A percentile compares a stretch with the other conserved stretches of the same genome.
Evolutionary conservation across 2,797 vertebrate genomes (phyloP).

Genomic region (Sebastes steindachneri): DNA sequence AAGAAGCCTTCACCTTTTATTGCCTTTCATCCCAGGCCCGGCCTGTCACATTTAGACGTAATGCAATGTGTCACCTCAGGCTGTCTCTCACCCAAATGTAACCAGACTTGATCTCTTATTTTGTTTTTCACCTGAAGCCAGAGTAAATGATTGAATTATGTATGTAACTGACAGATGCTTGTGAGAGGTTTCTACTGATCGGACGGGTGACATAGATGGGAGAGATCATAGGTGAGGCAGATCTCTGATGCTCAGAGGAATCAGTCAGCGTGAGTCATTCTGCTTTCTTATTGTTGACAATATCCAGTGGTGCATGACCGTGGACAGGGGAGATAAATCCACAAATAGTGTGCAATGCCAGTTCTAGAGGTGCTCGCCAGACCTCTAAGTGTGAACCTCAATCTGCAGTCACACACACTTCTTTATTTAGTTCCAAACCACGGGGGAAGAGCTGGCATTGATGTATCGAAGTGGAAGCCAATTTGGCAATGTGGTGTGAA

Average conservation of each 20-base stretch:
- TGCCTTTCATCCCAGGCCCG: constrained; percentile 42
- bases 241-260: constrained; percentile 17
- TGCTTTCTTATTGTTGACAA: constrained; percentile 23
- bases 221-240: constrained; percentile 15
- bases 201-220: constrained; percentile 31
- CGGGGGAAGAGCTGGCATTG: background rate
- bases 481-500: background rate
- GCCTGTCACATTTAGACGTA: constrained; percentile 59
- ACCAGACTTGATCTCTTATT: constrained; percentile 42
- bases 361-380: background rate
- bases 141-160: constrained; percentile 26
- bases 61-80: constrained; percentile 50
- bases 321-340: constrained; percentile 25
- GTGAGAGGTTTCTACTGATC: constrained; percentile 28
- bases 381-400: constrained; percentile 11
- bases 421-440: background rate
- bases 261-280: constrained; percentile 27
- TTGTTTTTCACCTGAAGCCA: constrained; percentile 29
- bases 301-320: constrained; percentile 23
- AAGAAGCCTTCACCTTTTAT: constrained; percentile 42
- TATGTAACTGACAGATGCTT: constrained; percentile 33
- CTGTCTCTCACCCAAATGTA: constrained; percentile 53
- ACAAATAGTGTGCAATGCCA: background rate
- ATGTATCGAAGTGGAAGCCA: background rate
- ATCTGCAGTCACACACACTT: background rate